phyloP scores from a whole-genome alignment of 2,797 vertebrate genomes.

The Hoplostethus atlanticus region DNA sequence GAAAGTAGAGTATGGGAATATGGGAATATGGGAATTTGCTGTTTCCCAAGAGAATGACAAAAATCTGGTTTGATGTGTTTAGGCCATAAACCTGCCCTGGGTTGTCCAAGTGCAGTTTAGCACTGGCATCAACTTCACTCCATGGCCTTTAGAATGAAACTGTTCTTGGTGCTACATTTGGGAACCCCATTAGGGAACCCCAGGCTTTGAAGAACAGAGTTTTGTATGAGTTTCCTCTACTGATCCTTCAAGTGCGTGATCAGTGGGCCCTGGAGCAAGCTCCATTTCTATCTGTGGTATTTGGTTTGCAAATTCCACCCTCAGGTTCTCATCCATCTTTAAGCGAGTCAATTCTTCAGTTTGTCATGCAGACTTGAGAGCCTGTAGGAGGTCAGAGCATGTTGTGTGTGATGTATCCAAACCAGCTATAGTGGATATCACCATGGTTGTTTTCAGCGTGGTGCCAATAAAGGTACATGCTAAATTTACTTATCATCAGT shows the following conservation, averaged over 20 bases:
- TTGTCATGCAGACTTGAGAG: slow-evolving; percentile 47
- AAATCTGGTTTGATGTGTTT: neutral
- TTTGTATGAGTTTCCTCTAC: slow-evolving; percentile 13
- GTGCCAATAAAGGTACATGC: no score
- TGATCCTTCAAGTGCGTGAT: slow-evolving; percentile 37
- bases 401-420: slow-evolving; percentile 46
- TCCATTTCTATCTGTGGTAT: slow-evolving; percentile 41
- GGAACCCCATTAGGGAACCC: no score
- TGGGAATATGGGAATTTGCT: neutral
- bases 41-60: neutral
- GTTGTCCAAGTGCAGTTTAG: neutral
- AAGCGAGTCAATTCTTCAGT: slow-evolving; percentile 47
- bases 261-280: slow-evolving; percentile 21
- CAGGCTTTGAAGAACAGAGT: slow-evolving; percentile 8
- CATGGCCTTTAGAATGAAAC: neutral
- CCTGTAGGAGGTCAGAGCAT: slow-evolving; percentile 37
- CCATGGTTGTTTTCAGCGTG: neutral
- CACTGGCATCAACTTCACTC: neutral
- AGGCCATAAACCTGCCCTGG: neutral
- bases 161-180: no score
- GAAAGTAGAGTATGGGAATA: no score
- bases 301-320: slow-evolving; percentile 62
- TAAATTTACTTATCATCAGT: no score
- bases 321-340: slow-evolving; percentile 66
- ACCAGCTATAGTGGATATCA: slow-evolving; percentile 3